Evolutionary conservation across 2,113 vertebrate genomes (phyloP).

Genomic region (Leptosomus discolor): DNA sequence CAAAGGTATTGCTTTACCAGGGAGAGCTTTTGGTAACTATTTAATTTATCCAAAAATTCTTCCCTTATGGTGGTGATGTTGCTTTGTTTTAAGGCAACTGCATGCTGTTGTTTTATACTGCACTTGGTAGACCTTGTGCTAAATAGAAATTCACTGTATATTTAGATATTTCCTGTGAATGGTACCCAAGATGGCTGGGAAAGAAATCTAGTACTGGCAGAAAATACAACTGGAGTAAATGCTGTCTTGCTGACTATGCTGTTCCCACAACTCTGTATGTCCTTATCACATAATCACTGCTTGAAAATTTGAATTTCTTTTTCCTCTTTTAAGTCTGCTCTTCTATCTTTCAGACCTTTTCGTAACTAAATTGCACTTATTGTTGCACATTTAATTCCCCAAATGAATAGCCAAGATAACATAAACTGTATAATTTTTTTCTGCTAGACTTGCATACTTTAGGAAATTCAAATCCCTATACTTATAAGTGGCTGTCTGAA

Average conservation of each 20-base stretch:
- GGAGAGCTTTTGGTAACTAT: neutral
- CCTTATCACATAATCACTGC: neutral
- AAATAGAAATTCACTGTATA: neutral
- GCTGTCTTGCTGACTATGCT: neutral
- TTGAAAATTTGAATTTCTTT: conserved; percentile 14
- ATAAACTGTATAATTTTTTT: neutral
- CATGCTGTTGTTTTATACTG: neutral
- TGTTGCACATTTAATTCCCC: conserved; percentile 17
- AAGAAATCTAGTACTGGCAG: neutral
- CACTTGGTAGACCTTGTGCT: neutral
- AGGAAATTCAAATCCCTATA: neutral
- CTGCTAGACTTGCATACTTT: neutral
- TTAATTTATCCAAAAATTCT: neutral
- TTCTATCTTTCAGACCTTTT: conserved; percentile 16
- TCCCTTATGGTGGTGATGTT: neutral
- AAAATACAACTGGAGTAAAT: neutral
- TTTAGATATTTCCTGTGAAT: neutral
- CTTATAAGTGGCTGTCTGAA: neutral
- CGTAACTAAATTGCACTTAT: conserved; percentile 1
- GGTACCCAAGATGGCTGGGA: neutral
- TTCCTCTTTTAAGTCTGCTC: neutral
- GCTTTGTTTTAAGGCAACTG: neutral
- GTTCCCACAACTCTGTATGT: neutral
- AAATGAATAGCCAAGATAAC: conserved; percentile 22
- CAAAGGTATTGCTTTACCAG: neutral